phyloP scores from a whole-genome alignment of 2,113 vertebrate species.

The Chamaetylas fuelleborni region DNA sequence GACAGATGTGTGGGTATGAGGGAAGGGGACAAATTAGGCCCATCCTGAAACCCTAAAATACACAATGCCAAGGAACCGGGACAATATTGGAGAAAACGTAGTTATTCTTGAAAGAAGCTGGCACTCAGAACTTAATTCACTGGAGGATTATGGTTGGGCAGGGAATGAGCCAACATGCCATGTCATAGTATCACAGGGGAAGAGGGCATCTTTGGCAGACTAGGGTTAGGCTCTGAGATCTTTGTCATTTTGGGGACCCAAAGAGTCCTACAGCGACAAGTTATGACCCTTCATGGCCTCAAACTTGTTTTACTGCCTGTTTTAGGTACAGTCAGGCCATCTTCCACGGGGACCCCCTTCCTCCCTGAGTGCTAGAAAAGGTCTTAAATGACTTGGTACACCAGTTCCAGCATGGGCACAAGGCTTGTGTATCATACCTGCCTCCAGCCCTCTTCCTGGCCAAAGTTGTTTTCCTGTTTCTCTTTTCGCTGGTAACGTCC shows the following conservation, averaged over 20 bases:
- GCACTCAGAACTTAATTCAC: background rate
- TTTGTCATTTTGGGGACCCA: background rate
- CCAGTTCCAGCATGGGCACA: rapidly evolving
- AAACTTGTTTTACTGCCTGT: background rate
- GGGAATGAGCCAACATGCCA: background rate
- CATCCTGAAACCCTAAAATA: background rate
- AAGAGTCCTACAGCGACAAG: background rate
- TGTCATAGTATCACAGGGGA: background rate
- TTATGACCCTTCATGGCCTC: background rate
- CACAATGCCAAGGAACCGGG: rapidly evolving
- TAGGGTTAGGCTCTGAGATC: background rate
- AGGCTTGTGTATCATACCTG: background rate
- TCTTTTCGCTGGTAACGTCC: background rate
- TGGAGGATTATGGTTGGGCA: rapidly evolving
- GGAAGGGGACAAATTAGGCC: background rate
- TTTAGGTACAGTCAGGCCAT: background rate
- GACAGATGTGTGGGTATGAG: rapidly evolving
- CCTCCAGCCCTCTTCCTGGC: background rate
- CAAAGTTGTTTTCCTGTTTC: background rate
- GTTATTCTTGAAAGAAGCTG: background rate
- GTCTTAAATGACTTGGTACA: background rate
- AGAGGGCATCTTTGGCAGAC: background rate
- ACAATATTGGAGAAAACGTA: background rate
- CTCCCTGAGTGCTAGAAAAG: background rate
- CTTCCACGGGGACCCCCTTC: rapidly evolving